Conservation (phyloP, 2,797 vertebrate species). For the Pelobates cultripes region DNA sequence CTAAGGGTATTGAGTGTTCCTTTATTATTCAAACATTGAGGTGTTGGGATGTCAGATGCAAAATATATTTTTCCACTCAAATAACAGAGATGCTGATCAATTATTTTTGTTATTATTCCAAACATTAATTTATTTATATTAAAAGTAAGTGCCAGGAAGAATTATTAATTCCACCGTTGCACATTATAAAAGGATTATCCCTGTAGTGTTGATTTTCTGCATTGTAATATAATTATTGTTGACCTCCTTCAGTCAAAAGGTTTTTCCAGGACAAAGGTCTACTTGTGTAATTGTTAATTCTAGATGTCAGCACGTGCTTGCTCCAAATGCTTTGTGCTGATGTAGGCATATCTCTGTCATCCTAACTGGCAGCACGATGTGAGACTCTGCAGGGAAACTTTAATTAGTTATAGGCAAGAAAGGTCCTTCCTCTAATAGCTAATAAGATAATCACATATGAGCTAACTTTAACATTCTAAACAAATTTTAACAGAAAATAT, state of each 20-base stretch:
- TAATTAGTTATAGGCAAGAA: constrained; percentile 23
- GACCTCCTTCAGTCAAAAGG: not conserved
- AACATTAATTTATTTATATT: not conserved
- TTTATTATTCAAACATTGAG: too few relatives aligned
- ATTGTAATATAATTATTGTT: constrained; percentile 17
- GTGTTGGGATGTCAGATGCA: too few relatives aligned
- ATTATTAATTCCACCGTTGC: not conserved
- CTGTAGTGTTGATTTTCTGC: not conserved
- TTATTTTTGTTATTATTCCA: not conserved
- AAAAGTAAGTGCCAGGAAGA: not conserved
- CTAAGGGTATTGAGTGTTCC: too few relatives aligned
- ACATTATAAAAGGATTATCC: constrained; percentile 17
- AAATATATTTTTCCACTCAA: not conserved
- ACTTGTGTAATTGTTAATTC: not conserved
- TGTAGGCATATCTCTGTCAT: not conserved
- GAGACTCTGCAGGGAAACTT: constrained; percentile 23
- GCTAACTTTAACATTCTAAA: too few relatives aligned
- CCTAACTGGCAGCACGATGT: constrained; percentile 16
- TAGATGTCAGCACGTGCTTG: constrained; percentile 8
- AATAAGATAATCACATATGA: too few relatives aligned
- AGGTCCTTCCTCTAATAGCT: too few relatives aligned
- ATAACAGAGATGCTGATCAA: not conserved
- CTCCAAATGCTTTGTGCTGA: constrained; percentile 33
- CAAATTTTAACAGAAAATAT: too few relatives aligned
- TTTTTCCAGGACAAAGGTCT: constrained; percentile 4